Conservation (phyloP, 2,113 vertebrate genomes). For the Piaya cayana region DNA sequence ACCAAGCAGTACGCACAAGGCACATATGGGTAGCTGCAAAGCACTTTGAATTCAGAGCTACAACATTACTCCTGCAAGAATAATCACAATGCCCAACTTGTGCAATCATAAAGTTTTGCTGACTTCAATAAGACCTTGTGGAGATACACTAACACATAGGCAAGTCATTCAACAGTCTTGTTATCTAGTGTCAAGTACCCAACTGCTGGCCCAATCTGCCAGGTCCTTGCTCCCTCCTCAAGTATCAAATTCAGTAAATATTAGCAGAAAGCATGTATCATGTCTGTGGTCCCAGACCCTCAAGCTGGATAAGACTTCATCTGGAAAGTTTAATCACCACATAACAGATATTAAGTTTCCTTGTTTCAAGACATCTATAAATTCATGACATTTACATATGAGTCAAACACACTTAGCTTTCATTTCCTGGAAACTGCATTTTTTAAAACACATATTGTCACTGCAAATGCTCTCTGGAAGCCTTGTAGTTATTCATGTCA, state of each 20-base stretch:
- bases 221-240: neutral
- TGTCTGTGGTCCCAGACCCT: neutral
- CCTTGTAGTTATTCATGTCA: constrained; percentile 1
- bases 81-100: neutral
- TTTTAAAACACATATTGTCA: neutral
- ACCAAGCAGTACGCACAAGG: neutral
- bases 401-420: neutral
- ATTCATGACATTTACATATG: neutral
- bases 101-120: neutral
- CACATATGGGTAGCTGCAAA: neutral
- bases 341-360: neutral
- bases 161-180: neutral
- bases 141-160: neutral
- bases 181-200: neutral
- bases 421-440: neutral
- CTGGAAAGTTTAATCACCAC: neutral
- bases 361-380: neutral
- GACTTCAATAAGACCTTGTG: neutral
- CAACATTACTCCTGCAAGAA: neutral
- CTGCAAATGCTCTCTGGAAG: neutral
- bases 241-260: neutral
- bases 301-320: neutral
- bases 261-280: neutral
- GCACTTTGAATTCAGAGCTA: neutral
- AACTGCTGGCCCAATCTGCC: neutral